Evolutionary conservation across 1,140 invertebrate genomes (phyloP).

Genomic region (Achatina immaculata): DNA sequence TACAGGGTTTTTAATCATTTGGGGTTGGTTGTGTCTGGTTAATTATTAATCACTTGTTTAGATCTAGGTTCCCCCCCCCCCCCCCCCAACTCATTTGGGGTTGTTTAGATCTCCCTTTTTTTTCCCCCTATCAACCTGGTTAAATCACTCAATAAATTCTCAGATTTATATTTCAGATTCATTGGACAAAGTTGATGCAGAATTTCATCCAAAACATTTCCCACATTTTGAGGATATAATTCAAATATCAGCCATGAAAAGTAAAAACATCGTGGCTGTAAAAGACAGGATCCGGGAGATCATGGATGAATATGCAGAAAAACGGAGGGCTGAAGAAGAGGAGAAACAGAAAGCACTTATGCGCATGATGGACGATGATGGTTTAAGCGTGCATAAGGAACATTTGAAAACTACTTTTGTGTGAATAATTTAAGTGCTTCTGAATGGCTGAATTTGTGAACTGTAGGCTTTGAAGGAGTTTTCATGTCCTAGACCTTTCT

Average conservation of each 20-base stretch:
- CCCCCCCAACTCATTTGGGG: too few relatives aligned
- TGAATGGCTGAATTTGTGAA: too few relatives aligned
- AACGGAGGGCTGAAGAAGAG: slow-evolving; percentile 1
- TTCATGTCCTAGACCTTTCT: too few relatives aligned
- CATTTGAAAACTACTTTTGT: slow-evolving; percentile 12
- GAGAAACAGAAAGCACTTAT: not conserved
- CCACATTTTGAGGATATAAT: slow-evolving; percentile 79
- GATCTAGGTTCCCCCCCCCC: too few relatives aligned
- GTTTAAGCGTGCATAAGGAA: not conserved
- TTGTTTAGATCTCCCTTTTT: too few relatives aligned
- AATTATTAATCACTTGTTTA: too few relatives aligned
- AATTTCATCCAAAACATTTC: slow-evolving; percentile 77
- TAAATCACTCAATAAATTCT: too few relatives aligned
- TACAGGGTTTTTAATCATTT: too few relatives aligned
- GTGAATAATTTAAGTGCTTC: too few relatives aligned
- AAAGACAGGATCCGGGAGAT: slow-evolving; percentile 21
- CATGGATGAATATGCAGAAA: slow-evolving; percentile 35
- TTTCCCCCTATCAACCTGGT: too few relatives aligned
- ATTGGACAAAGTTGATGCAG: slow-evolving; percentile 73
- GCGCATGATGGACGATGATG: not conserved
- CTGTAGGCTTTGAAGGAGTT: too few relatives aligned
- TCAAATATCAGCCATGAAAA: slow-evolving; percentile 65
- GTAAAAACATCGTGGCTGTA: not conserved
- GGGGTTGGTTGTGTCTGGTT: too few relatives aligned
- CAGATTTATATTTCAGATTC: slow-evolving; percentile 59